Evolutionary conservation across 1,140 invertebrate species (phyloP), one percentile per base, ranked within the genome.

Genomic region (Papilio machaon): DNA sequence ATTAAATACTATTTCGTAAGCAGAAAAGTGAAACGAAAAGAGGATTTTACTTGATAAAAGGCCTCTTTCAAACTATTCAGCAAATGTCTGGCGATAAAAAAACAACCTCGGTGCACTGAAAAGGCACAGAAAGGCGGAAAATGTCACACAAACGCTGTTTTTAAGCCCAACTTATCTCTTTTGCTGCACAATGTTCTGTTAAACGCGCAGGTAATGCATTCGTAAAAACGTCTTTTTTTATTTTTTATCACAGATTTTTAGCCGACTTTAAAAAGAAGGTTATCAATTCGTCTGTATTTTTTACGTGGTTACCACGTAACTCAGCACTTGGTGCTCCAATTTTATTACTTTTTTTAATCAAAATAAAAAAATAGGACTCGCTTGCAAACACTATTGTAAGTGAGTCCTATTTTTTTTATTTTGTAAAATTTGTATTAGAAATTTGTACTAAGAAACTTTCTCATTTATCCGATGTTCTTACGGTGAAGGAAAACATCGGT

Each of bases 121-220:
- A 70, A 70, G n/a, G 64, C 64, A 13, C 30, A 38, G 64, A 70
- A 70, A 35, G 30, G 64, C 64, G 64, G 64, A 70, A 70, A 70
- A 70, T 70, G 64, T 70, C 64, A 15, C 64, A 70, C 64, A 70
- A 70, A 35, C 64, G 64, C 30, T 38, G 64, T 70, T 70, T 70
- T 70, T 17, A 35, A 38, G 64, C 23, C 13, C 30, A 70, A 35
- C 30, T 70, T 70, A 70, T 70, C 64, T 70, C 60, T 64, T 35
- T 70, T 35, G 30, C 30, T 70, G 30, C 30, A 38, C 60, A 64
- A 30, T 35, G 11, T 67, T 67, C 5, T 38, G 64, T 70, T 38
- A 35, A 35, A 35, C 13, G 30, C 9, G 13, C 23, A 30, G 10
- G 64, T 70, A 70, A 70, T 35, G 23, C 23, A 70, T 70, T 35